Base-by-base conservation (phyloP, 2,888 invertebrate species). In the Sinohyriopsis cumingii region DNA sequence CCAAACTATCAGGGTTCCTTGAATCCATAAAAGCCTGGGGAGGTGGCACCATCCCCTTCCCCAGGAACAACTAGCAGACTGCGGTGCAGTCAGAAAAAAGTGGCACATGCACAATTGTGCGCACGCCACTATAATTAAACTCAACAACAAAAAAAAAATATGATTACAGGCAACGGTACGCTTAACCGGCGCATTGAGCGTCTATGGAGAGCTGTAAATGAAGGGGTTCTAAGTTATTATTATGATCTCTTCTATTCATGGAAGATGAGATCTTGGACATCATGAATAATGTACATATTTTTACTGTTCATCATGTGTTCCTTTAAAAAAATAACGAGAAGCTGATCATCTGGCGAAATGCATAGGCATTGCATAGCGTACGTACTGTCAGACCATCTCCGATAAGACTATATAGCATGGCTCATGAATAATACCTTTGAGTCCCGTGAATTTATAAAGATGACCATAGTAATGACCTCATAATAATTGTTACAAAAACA, bases 201-300 rank as follows among this genome's bases (percentile, higher is more conserved):
- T n/a, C 20, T 68, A 24, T 64, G 64, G 63, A 7, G 63, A 19
- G 68, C 64, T 55, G 55, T 68, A 12, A 64, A 53, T 64, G 64
- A 56, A 28, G 64, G 68, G 56, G 68, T 64, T 20, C n/a, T 68
- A 3, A 33, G 53, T 22, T 33, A 33, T 33, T 68, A 24, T 59
- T 64, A 68, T 64, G 54, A 57, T 33, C 24, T 72, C 19, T 71
- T 71, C 55, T 65, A 68, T 65, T 56, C 59, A 65, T 72, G 71
- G 65, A 72, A 62, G 71, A 68, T 12, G 57, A 54, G 4, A 60
- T 72, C 19, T 54, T 72, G 20, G 68, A 68, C 56, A 55, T 59
- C 18, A 22, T 68, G 20, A 54, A 68, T 68, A 62, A 67, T 12
- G n/a, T 55, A 25, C 55, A 71, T 28, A 65, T 68, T 20, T 60